These are phyloP conservation scores for Drosophila pandora DNA, from an alignment of 1,140 invertebrate species.

Conservation along the genomic window DNA sequence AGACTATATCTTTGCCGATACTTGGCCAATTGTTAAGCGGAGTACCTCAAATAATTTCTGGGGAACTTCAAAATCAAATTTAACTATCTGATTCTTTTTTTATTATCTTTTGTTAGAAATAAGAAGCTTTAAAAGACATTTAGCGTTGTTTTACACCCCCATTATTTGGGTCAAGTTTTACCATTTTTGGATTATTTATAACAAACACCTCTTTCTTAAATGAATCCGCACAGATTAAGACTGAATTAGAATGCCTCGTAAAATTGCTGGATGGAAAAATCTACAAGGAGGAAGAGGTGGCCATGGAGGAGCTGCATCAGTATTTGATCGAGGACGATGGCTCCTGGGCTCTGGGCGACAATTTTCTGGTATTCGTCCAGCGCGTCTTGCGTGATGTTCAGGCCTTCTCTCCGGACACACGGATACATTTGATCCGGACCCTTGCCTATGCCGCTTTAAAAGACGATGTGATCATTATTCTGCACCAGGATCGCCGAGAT, in stretches of 20 bases:
- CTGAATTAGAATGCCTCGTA: conserved; percentile 87
- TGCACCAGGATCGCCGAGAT: conserved; percentile 95
- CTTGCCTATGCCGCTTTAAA: conserved; percentile 91
- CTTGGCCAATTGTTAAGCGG: no score
- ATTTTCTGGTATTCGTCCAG: conserved; percentile 91
- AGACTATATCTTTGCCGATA: no score
- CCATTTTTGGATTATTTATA: no score
- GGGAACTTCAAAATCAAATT: no score
- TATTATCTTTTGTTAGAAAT: no score
- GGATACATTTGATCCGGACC: conserved; percentile 88
- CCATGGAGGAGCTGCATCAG: conserved; percentile 91
- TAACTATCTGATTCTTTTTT: no score
- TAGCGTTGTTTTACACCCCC: no score
- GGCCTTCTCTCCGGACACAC: conserved; percentile 85
- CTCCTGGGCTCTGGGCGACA: conserved; percentile 95
- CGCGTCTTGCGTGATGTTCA: conserved; percentile 88
- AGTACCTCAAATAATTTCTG: no score
- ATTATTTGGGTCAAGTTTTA: no score
- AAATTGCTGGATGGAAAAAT: conserved; percentile 87
- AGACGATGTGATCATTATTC: conserved; percentile 94
- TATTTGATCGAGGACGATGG: conserved; percentile 95
- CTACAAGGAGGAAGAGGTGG: conserved; percentile 88
- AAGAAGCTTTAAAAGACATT: no score
- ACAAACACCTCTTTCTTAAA: no score
- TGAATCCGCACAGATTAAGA: conserved; percentile 84